Evolutionary conservation across 2,888 invertebrate genomes (phyloP), one percentile per base, ranked within the genome.

Genomic region (Coenonympha arcania): DNA sequence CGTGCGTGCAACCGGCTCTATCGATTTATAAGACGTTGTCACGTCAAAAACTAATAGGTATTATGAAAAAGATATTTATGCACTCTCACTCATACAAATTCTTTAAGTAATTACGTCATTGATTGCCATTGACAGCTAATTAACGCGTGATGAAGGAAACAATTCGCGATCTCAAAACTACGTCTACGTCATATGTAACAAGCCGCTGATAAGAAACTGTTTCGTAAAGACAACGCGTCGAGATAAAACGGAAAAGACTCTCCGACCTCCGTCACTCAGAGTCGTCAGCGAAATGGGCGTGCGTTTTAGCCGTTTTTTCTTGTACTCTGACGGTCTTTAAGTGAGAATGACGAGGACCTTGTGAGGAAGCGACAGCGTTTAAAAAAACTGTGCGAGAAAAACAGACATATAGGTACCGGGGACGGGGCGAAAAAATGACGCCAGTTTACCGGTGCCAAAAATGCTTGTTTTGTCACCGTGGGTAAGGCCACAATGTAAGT

Each of bases 301-400:
- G 62, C 56, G 56, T 61, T 63, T 58, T 59, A 52, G 57, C 50
- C 58, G 66, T 69, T 74, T 71, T 71, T 68, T 63, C n/a, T n/a
- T n/a, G n/a, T n/a, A n/a, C n/a, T n/a, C n/a, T n/a, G n/a, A n/a
- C 63, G 71, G 68, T 59, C 63, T 60, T 69, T 69, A 65, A 65
- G 69, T 69, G 71, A 67, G 58, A 58, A 63, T 57, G 28, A 24
- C 34, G 6, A 15, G 20, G n/a, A 9, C 16, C 13, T 9, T 34
- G 8, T 13, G 24, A 31, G 52, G 42, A 41, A 34, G 46, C 43
- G 31, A 22, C 1, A 50, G 52, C 47, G 49, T 43, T 52, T 52
- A 49, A 11, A 28, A 9, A 6, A n/a, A n/a, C n/a, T n/a, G n/a
- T n/a, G n/a, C n/a, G n/a, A n/a, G n/a, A n/a, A n/a, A n/a, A n/a